Conservation (phyloP, 2,888 invertebrate species). For the Drosophila lutescens region DNA sequence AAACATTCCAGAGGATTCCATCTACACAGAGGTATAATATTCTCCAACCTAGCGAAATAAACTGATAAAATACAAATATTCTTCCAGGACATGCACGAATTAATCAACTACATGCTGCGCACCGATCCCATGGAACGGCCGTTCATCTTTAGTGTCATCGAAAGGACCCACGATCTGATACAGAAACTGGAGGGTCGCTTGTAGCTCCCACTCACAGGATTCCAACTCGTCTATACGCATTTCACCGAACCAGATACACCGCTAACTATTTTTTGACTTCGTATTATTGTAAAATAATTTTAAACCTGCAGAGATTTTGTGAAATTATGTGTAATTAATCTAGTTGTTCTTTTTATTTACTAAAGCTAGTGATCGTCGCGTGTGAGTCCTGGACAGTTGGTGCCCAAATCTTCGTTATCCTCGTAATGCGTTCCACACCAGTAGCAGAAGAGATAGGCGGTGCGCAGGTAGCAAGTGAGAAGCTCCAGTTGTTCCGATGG, state of each 20-base stretch:
- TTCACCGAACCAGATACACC: conserved; percentile 52
- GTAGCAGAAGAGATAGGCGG: conserved; percentile 90
- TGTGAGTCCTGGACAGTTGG: conserved; percentile 88
- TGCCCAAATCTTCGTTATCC: conserved; percentile 86
- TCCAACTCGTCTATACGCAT: conserved; percentile 32
- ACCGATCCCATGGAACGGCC: conserved; percentile 91
- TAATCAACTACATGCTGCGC: conserved; percentile 89
- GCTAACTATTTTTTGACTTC: conserved; percentile 65
- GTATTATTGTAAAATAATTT: conserved; percentile 68
- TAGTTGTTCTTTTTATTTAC: conserved; percentile 1
- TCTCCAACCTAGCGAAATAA: background rate
- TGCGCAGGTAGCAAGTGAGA: conserved; percentile 88
- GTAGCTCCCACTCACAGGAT: conserved; percentile 76
- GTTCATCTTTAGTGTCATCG: conserved; percentile 89
- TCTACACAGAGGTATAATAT: conserved; percentile 86
- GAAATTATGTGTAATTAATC: conserved; percentile 34
- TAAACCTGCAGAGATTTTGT: conserved; percentile 62
- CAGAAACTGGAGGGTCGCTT: conserved; percentile 86
- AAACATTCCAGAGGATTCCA: conserved; percentile 88
- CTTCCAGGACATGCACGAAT: conserved; percentile 88
- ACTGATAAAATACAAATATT: background rate
- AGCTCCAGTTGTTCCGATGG: conserved; percentile 87
- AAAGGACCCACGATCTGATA: conserved; percentile 86
- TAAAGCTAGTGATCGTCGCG: conserved; percentile 86
- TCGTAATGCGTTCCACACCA: conserved; percentile 91